Conservation (phyloP, 2,888 invertebrate species). For the Shargacucullia verbasci region DNA sequence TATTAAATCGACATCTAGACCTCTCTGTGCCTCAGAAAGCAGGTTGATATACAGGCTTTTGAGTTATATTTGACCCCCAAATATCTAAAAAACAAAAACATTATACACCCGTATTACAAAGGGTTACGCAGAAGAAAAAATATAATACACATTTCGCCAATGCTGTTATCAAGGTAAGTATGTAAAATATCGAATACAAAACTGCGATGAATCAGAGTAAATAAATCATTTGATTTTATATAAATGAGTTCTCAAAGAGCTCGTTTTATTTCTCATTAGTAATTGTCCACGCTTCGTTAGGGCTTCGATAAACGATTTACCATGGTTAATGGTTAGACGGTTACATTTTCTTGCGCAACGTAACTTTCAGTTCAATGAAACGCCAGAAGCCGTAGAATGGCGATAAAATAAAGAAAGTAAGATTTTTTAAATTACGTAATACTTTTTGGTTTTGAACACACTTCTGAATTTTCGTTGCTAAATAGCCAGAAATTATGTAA, state of each 20-base stretch:
- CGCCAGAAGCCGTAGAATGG: conserved; percentile 14
- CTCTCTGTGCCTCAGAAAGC: too few species aligned
- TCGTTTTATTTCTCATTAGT: conserved; percentile 15
- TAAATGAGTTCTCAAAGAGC: conserved; percentile 9
- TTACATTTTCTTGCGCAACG: conserved; percentile 8
- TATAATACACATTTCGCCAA: too few species aligned
- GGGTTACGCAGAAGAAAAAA: too few species aligned
- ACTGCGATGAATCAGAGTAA: too few species aligned
- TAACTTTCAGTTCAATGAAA: conserved; percentile 21
- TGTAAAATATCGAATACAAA: too few species aligned
- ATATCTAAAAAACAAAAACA: too few species aligned
- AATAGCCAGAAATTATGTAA: conserved; percentile 1
- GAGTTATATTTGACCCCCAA: too few species aligned
- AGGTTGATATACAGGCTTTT: too few species aligned
- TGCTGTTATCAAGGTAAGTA: too few species aligned
- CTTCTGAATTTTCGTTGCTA: background rate
- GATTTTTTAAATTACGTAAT: conserved; percentile 8
- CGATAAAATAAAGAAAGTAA: conserved; percentile 5
- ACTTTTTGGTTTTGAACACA: background rate
- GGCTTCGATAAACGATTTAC: conserved; percentile 31
- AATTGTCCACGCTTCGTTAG: conserved; percentile 20
- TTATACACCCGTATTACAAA: too few species aligned
- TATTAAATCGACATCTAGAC: too few species aligned
- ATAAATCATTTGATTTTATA: background rate
- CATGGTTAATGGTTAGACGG: conserved; percentile 4